Base-by-base conservation (phyloP, 2,797 vertebrate genomes). In the Chanos chanos region DNA sequence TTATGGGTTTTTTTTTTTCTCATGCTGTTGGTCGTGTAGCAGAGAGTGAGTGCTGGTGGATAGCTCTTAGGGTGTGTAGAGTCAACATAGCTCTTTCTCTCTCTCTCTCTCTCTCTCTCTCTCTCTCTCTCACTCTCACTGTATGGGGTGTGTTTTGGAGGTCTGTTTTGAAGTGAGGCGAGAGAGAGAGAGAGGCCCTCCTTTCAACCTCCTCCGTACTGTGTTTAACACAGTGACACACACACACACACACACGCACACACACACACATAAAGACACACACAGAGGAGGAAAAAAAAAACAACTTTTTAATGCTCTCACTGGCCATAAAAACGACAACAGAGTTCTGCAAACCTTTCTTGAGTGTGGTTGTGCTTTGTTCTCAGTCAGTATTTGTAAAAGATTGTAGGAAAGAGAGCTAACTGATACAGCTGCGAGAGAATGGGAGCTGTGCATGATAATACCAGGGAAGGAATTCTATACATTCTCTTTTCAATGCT, bases 51-150 rank as follows among this genome's bases (percentile, higher is more conserved):
- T 55, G 36, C 12, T 7, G 43, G 33, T 36, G 43, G 45, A 61
- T 47, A 51, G 27, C 19, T 49, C 19, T 34, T n/a, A 45, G 28
- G 27, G 3, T 65, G 18, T 65, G 10, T 34, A 2, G n/a, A n/a
- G n/a, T n/a, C n/a, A n/a, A n/a, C 30, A 30, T n/a, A 13, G 63
- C 4, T 25, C 39, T 34, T 19, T 19, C 24, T 22, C 52, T 55
- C 44, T 67, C 36, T 69, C 65, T 48, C 36, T 55, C 60, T 53
- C 33, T 50, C 40, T 64, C 68, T 53, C 31, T 22, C 9, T 4
- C 18, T 18, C 43, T 53, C 60, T 73, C 40, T 73, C 61, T 57
- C 53, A 71, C 64, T 50, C 63, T 75, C 70, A 69, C 67, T 54
- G 10, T 27, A 63, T 72, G 52, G 45, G 51, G 51, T 44, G 52